Evolutionary conservation across 2,888 invertebrate genomes (phyloP).

Genomic region (Melieria omissa): DNA sequence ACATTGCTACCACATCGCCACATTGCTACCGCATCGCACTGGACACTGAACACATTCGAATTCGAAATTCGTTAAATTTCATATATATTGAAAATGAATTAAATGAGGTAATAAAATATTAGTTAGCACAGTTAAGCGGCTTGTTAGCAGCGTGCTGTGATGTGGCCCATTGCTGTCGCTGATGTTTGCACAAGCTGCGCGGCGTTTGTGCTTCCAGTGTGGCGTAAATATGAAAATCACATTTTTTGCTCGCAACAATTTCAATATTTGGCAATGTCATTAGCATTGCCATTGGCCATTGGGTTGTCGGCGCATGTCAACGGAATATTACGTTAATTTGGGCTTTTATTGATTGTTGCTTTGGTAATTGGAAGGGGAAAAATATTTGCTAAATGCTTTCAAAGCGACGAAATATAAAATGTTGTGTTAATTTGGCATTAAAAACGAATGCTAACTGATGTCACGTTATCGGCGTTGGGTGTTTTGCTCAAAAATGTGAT

Average conservation of each 20-base stretch:
- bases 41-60: background rate
- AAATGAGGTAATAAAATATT: slow-evolving; percentile 61
- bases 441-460: too few species aligned
- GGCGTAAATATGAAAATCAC: slow-evolving; percentile 42
- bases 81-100: slow-evolving; percentile 28
- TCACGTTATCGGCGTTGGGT: too few species aligned
- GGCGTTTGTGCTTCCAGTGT: background rate
- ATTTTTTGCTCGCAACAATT: slow-evolving; percentile 47
- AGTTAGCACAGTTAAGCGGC: slow-evolving; percentile 61
- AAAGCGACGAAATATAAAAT: too few species aligned
- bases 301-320: slow-evolving; percentile 51
- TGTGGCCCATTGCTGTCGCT: slow-evolving; percentile 35
- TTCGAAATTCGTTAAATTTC: too few species aligned
- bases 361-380: slow-evolving; percentile 5
- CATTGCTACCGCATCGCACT: background rate
- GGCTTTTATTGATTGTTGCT: background rate
- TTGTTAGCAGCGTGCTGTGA: slow-evolving; percentile 55
- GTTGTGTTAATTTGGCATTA: too few species aligned
- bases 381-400: slow-evolving; percentile 5
- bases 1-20: background rate
- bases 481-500: too few species aligned
- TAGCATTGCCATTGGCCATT: slow-evolving; percentile 44
- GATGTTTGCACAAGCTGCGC: slow-evolving; percentile 13
- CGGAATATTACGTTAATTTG: slow-evolving; percentile 40
- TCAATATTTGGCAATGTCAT: slow-evolving; percentile 52